phyloP scores from a whole-genome alignment of 1,140 invertebrate species.

The Musca domestica region DNA sequence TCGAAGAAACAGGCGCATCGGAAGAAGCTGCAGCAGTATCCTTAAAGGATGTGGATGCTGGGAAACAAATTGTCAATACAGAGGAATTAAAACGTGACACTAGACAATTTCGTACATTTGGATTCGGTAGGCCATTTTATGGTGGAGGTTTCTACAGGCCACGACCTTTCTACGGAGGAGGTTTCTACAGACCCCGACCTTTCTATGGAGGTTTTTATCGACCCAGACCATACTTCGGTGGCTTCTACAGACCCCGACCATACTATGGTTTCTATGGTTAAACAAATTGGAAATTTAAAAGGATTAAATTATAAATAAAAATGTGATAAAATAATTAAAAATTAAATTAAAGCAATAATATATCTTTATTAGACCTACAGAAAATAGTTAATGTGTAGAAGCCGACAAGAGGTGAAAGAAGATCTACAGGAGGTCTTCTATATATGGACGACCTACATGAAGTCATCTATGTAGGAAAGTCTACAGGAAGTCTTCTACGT shows the following conservation, averaged over 20 bases:
- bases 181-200: constrained; percentile 8
- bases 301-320: not conserved
- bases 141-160: not conserved
- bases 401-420: too few relatives aligned
- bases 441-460: too few relatives aligned
- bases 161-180: not conserved
- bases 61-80: not conserved
- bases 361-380: too few relatives aligned
- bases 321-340: not conserved
- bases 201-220: not conserved
- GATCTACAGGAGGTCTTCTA: too few relatives aligned
- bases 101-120: constrained; percentile 20
- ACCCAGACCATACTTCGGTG: not conserved
- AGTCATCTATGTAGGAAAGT: too few relatives aligned
- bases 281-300: not conserved
- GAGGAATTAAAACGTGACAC: not conserved
- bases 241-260: not conserved
- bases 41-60: not conserved
- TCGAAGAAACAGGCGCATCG: too few relatives aligned
- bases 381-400: too few relatives aligned
- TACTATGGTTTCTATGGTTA: constrained; percentile 1
- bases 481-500: too few relatives aligned
- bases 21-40: not conserved
- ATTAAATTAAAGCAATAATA: too few relatives aligned
- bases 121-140: not conserved